Evolutionary conservation across 2,888 invertebrate species (phyloP), one percentile per base, ranked within the genome.

Genomic region (Hirudinaria manillensis): DNA sequence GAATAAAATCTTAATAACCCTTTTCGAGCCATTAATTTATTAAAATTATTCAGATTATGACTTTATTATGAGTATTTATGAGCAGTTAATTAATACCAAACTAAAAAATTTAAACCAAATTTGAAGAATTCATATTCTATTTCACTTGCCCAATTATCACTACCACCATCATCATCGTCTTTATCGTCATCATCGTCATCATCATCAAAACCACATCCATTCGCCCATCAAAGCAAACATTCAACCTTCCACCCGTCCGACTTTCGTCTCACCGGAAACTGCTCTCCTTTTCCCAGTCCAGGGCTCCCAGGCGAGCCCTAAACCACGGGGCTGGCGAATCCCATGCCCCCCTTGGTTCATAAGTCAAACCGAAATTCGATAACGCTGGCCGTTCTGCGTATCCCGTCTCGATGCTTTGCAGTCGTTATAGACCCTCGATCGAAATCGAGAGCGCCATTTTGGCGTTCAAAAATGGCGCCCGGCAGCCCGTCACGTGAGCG

Each of bases 391-490:
- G 29, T 61, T 61, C 61, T 1, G 10, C 61, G 24, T 16, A 61
- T 61, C 24, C 16, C 45, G 13, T 45, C 45, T 16, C 45, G 45
- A 16, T 45, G 45, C 45, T 45, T 45, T 45, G 3, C 45, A 45
- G 45, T 45, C 45, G 45, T 61, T 61, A 24, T 61, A 61, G 24
- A 61, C 61, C 61, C 61, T 10, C 61, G 29, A 24, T 29, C 61
- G 29, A 24, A 61, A 10, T 27, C 29, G 24, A n/a, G 3, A 61
- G 24, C 24, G 61, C 61, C 61, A 61, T 61, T 29, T 29, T 24
- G 61, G 61, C 61, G 24, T 29, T 61, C 61, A 61, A 61, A 61
- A 61, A 61, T 61, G 61, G 61, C 61, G 61, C 61, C 61, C 3
- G 24, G 24, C 29, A 24, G 29, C 24, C 61, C 29, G 24, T 61